A percentile compares a stretch with the other conserved stretches of the same genome.
Conservation (phyloP, 2,888 invertebrate species). For the Acanthococcus lagerstroemiae region DNA sequence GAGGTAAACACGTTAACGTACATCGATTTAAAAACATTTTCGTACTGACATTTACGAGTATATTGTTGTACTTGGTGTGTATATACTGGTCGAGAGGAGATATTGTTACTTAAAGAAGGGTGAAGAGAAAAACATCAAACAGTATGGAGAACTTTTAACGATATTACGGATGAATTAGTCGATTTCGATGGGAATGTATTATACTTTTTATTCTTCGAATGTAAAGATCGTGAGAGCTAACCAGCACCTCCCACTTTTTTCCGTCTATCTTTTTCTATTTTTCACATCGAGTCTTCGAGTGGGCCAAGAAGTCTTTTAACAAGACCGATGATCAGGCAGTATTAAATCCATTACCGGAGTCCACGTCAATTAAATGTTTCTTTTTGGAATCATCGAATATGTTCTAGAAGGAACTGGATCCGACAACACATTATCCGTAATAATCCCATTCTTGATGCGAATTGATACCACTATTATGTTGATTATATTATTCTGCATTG, state of each 20-base stretch:
- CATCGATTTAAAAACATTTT: neutral
- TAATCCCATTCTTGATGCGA: constrained; percentile 12
- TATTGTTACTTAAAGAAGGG: too few relatives aligned
- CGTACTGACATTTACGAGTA: neutral
- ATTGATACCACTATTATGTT: constrained; percentile 17
- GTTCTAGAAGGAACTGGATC: constrained; percentile 5
- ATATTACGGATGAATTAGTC: constrained; percentile 18
- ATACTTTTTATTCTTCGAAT: neutral
- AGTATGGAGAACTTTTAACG: neutral
- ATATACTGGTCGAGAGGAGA: neutral
- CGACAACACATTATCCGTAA: constrained; percentile 10
- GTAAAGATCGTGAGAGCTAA: constrained; percentile 10
- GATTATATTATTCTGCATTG: neutral
- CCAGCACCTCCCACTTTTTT: constrained; percentile 21
- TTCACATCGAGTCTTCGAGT: constrained; percentile 23
- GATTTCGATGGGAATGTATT: constrained; percentile 1
- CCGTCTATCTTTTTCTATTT: neutral
- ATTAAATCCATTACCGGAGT: constrained; percentile 18
- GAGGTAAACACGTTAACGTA: neutral
- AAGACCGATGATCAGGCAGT: constrained; percentile 18
- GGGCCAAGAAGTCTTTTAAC: constrained; percentile 26
- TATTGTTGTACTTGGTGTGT: neutral
- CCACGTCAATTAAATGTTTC: constrained; percentile 22
- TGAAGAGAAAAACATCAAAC: neutral
- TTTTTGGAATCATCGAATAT: constrained; percentile 20